A percentile compares a stretch with the other conserved stretches of the same genome.
phyloP scores from a whole-genome alignment of 2,113 vertebrate genomes.

The Chloropsis hardwickii region DNA sequence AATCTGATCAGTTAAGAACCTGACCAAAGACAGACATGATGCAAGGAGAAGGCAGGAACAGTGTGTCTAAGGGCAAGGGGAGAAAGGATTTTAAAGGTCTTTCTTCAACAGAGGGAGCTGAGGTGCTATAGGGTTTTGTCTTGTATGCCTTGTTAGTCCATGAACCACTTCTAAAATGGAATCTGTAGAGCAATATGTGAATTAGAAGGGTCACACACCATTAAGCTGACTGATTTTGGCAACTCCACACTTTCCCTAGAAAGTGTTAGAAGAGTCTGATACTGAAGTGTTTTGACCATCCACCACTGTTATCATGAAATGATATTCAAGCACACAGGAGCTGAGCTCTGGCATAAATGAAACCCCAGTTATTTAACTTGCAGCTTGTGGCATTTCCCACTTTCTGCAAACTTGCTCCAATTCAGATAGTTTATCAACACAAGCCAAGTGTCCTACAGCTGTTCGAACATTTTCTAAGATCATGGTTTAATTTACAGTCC shows the following conservation, averaged over 20 bases:
- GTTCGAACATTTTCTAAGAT: background rate
- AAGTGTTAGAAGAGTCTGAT: background rate
- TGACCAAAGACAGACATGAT: background rate
- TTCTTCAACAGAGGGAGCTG: background rate
- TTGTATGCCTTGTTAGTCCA: background rate
- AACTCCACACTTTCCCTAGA: background rate
- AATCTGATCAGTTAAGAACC: background rate
- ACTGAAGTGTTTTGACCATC: background rate
- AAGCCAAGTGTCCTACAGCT: background rate
- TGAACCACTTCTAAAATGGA: background rate
- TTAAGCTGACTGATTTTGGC: background rate
- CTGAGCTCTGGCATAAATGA: background rate
- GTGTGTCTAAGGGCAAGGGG: background rate
- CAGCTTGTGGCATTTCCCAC: background rate
- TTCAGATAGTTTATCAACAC: background rate
- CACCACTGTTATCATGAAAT: background rate
- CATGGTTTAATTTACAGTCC: background rate
- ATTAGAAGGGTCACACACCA: background rate
- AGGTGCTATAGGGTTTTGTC: background rate
- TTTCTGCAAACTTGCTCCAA: background rate
- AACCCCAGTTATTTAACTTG: background rate
- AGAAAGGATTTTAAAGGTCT: background rate
- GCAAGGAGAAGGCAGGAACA: background rate
- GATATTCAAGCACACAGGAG: background rate
- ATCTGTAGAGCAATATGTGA: background rate